Evolutionary conservation across 2,113 vertebrate species (phyloP).

Genomic region (Microcebus jonahi): DNA sequence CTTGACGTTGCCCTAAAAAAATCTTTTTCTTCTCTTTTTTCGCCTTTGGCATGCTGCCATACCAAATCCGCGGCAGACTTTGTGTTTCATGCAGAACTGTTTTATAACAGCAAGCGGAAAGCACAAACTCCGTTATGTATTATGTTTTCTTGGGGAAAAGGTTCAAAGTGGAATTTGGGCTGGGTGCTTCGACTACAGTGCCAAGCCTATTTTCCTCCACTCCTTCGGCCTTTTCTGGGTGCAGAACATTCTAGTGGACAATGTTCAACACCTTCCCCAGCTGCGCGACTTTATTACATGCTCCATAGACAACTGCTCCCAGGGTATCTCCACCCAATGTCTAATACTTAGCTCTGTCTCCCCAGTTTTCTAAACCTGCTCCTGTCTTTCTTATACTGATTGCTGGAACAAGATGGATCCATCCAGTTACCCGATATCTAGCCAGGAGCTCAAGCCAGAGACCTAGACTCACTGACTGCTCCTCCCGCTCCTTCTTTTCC

Average conservation of each 20-base stretch:
- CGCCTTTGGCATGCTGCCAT: background rate
- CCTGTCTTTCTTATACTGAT: background rate
- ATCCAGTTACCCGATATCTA: background rate
- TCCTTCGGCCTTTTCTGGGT: background rate
- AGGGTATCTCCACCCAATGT: too few relatives aligned
- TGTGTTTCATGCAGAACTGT: background rate
- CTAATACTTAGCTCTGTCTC: background rate
- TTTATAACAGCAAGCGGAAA: background rate
- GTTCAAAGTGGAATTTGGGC: background rate
- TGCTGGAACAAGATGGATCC: background rate
- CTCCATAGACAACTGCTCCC: fast-evolving
- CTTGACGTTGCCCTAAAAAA: background rate
- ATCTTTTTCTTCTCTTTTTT: background rate
- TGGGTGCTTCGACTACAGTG: fast-evolving
- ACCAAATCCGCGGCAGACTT: background rate
- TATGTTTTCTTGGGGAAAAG: background rate
- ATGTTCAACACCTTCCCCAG: fast-evolving
- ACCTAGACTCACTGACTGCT: background rate
- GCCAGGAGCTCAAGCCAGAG: background rate
- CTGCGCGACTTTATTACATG: background rate
- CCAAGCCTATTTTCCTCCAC: background rate
- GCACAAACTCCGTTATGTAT: background rate
- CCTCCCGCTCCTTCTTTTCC: background rate
- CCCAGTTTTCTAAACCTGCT: background rate
- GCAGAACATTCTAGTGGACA: background rate